phyloP scores from a whole-genome alignment of 64 coral and sea anemone genomes.

The Cladopsammia gracilis region DNA sequence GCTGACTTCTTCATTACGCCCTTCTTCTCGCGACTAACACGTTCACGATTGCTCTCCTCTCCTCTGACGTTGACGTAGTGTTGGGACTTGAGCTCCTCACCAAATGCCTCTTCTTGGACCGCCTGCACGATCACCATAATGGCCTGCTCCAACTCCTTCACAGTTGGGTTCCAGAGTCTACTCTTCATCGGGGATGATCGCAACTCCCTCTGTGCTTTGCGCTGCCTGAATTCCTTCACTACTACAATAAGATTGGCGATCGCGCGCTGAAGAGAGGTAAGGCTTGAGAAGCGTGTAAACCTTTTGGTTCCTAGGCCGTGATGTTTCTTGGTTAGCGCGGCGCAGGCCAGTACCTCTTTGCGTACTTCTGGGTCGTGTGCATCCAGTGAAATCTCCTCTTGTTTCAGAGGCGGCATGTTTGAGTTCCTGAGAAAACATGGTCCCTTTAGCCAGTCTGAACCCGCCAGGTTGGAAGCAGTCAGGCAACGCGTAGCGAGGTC shows the following conservation, averaged over 20 bases:
- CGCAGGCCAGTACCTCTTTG: background rate
- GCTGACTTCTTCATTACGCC: conserved; percentile 1
- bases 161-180: no score
- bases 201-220: background rate
- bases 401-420: no score
- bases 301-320: conserved; percentile 37
- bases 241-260: conserved; percentile 57
- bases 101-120: no score
- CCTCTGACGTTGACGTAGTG: no score
- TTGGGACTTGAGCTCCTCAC: no score
- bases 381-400: conserved; percentile 30
- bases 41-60: no score
- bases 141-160: no score
- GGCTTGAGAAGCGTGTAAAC: conserved; percentile 61
- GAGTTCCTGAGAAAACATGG: no score
- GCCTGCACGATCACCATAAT: no score
- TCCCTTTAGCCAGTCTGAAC: no score
- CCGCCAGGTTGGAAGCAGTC: no score
- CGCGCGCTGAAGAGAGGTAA: conserved; percentile 41
- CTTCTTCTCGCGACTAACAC: conserved; percentile 23
- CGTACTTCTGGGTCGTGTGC: conserved; percentile 52
- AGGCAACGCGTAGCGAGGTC: no score
- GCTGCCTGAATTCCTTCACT: conserved; percentile 11
- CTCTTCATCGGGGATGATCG: background rate
- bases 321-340: background rate